phyloP scores from a whole-genome alignment of 2,113 vertebrate genomes.

The Condylura cristata region DNA sequence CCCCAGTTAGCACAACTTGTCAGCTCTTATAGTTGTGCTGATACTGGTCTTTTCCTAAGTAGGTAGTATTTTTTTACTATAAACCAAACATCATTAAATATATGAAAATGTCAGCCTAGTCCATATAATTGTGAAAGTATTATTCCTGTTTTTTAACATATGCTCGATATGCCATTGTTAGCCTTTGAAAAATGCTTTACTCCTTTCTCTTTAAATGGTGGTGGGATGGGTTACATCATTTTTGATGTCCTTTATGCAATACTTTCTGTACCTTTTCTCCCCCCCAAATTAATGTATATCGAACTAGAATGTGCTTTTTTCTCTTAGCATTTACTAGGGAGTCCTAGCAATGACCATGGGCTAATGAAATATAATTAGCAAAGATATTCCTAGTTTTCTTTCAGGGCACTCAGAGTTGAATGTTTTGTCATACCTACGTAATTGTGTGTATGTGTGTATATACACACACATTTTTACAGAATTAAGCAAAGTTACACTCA shows the following conservation, averaged over 20 bases:
- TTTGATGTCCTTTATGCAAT: background rate
- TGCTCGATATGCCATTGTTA: background rate
- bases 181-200: background rate
- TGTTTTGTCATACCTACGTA: background rate
- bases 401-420: background rate
- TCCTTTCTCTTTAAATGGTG: background rate
- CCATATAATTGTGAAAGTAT: background rate
- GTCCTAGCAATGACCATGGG: background rate
- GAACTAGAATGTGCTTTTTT: background rate
- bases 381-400: background rate
- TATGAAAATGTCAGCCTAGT: background rate
- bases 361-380: background rate
- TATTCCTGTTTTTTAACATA: background rate
- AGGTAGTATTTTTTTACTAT: background rate
- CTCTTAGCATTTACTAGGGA: background rate
- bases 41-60: background rate
- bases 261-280: background rate
- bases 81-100: constrained; percentile 15
- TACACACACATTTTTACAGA: too few relatives aligned
- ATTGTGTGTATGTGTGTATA: background rate
- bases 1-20: background rate
- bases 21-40: background rate
- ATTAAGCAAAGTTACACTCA: background rate
- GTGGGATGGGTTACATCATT: background rate
- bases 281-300: background rate